These are phyloP conservation scores for Achatina immaculata DNA, from an alignment of 1,140 invertebrate species.

Conservation along the genomic window DNA sequence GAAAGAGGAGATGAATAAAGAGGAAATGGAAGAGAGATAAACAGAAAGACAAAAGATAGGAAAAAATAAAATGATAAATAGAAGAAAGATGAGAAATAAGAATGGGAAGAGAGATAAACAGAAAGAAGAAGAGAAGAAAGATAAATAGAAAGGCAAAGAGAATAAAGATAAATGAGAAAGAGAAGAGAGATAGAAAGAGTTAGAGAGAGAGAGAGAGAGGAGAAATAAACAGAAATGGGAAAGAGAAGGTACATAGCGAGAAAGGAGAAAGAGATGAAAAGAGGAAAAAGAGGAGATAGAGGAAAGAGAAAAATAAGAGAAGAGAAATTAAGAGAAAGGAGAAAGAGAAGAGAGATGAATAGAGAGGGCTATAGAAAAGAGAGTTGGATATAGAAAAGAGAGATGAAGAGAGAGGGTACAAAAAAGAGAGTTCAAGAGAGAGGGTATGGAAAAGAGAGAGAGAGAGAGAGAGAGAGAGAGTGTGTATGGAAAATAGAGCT, in stretches of 20 bases:
- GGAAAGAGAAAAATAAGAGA: no score
- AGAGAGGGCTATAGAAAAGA: background rate
- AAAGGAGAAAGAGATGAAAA: no score
- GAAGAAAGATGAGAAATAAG: no score
- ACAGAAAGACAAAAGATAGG: background rate
- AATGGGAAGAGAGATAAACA: no score
- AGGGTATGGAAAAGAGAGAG: background rate
- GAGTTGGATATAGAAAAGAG: background rate
- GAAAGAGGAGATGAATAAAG: background rate
- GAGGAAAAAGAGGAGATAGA: no score
- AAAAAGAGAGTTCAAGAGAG: conserved; percentile 13
- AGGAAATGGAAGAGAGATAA: no score
- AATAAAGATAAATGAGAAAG: background rate
- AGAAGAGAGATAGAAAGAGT: no score
- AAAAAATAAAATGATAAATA: no score
- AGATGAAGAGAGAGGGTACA: background rate
- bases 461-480: background rate
- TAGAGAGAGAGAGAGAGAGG: background rate
- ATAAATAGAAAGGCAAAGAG: no score
- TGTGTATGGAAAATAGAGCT: background rate
- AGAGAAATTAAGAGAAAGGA: background rate
- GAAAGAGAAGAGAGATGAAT: background rate
- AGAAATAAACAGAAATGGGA: no score
- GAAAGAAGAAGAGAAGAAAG: background rate
- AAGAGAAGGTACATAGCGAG: no score